Base-by-base conservation (phyloP, 2,888 invertebrate species). In the Euplexia lucipara region DNA sequence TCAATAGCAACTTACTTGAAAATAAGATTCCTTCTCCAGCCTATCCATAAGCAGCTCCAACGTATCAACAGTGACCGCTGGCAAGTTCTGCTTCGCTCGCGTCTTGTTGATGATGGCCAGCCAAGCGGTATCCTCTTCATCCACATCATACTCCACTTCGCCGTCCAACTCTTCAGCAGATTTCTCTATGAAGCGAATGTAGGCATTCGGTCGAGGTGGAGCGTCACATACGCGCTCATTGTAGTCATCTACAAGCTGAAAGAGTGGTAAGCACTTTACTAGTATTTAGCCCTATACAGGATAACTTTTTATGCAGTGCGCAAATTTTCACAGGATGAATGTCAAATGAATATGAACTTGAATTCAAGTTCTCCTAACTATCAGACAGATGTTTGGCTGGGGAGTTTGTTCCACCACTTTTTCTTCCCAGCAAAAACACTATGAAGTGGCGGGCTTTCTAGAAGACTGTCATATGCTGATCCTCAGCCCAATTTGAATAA, bases 61-160 rank as follows among this genome's bases (percentile, higher is more conserved):
- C 0, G 97, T 98, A 86, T 99, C 98, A 30, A 98, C 97, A 42
- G 97, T 97, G n/a, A 99, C 97, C 0, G 96, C 95, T 3, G 97
- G 96, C 35, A 98, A 89, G 1, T 97, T 97, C 57, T 97, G 96
- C 44, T 97, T 96, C 58, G 96, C 95, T 51, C 99, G 96, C 79
- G 97, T 96, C 81, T 98, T 98, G 90, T 99, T 99, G 78, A 99
- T 97, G 59, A 98, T 96, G 37, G 97, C 96, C 68, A 99, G 92
- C 99, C 99, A 99, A 0, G 98, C 98, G 14, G 98, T 98, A 86
- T 99, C 99, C 94, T 99, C 99, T 89, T 99, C 99, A 90, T 99
- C 99, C 80, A 99, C 97, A 94, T 99, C 99, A 95, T 99, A 99
- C 90, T 99, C 99, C 8, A 97, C 97, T 84, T 97, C 98, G 64